Conservation (phyloP, 2,113 vertebrate species). For the Phrynosoma blainvillii region DNA sequence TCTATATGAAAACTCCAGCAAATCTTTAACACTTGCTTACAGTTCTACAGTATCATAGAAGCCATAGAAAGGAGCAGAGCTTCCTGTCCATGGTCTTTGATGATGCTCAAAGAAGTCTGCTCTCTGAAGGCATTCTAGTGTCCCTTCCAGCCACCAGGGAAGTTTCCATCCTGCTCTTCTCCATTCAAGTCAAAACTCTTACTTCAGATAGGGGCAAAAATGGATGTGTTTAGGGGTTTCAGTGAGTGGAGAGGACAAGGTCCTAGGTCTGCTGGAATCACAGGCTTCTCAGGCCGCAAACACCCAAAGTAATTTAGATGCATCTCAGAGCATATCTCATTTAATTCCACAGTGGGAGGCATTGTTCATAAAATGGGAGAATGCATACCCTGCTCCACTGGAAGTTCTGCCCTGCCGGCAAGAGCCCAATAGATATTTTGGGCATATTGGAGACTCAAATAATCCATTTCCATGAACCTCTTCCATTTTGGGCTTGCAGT, state of each 20-base stretch:
- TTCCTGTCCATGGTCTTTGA: background rate
- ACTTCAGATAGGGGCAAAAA: background rate
- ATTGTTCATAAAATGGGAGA: background rate
- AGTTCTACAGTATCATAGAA: background rate
- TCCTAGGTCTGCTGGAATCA: background rate
- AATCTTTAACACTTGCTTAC: constrained; percentile 86
- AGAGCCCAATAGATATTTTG: background rate
- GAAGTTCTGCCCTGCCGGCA: background rate
- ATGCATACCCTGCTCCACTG: background rate
- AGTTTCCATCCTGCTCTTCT: background rate
- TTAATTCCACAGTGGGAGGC: no score
- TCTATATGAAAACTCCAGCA: constrained; percentile 94
- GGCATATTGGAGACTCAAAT: background rate
- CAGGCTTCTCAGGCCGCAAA: background rate
- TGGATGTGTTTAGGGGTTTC: background rate
- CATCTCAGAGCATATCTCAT: background rate
- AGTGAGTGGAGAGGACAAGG: background rate
- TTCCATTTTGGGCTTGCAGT: background rate
- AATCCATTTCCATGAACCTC: background rate
- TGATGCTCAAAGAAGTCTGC: background rate
- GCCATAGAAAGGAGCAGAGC: background rate
- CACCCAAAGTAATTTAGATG: background rate
- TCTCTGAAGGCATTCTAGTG: background rate
- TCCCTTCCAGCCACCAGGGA: background rate
- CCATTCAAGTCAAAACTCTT: background rate